Conservation (phyloP, 2,797 vertebrate species). For the Dipus sagitta region DNA sequence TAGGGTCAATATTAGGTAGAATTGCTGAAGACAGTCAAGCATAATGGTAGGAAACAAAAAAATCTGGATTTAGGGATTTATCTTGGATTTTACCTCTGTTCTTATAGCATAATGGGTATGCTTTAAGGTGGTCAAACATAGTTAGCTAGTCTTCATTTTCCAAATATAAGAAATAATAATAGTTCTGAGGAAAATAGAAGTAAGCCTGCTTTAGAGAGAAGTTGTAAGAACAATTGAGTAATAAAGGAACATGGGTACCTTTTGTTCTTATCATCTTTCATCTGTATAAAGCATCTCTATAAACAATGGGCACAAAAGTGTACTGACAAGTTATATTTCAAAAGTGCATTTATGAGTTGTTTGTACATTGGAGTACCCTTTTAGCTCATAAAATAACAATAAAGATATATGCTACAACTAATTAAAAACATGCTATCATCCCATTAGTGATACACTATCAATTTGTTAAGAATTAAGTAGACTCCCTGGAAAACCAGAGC, state of each 20-base stretch:
- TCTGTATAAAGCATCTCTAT: not conserved
- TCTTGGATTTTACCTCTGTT: not conserved
- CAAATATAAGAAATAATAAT: conserved; percentile 10
- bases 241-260: not conserved
- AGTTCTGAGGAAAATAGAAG: not conserved
- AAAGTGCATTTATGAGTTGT: conserved; percentile 10
- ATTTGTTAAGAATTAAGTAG: conserved; percentile 41
- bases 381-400: not conserved
- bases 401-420: conserved; percentile 4
- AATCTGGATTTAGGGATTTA: not conserved
- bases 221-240: not conserved
- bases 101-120: not conserved
- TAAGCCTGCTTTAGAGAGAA: not conserved
- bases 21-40: not conserved
- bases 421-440: not conserved
- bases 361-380: conserved; percentile 10
- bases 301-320: conserved; percentile 41
- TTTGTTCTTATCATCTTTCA: not conserved
- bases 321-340: not conserved
- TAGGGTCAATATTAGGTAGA: not conserved
- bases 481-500: conserved; percentile 7
- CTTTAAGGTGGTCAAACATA: not conserved
- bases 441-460: not conserved
- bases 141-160: not conserved
- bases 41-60: not conserved